Base-by-base conservation (phyloP, 1,140 invertebrate genomes). In the Formica exsecta region DNA sequence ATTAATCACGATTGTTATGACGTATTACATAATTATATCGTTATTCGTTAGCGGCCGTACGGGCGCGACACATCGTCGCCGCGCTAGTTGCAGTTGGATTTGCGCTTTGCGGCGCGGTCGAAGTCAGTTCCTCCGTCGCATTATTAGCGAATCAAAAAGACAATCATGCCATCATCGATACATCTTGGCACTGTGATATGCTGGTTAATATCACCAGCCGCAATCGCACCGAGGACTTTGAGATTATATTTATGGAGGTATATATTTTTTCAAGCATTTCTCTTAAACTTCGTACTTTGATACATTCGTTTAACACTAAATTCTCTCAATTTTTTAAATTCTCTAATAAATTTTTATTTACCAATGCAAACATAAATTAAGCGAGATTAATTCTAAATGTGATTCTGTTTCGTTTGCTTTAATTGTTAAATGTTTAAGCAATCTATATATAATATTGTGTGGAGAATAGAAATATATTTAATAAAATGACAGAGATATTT, bases 111-210 rank as follows among this genome's bases (percentile, higher is more conserved):
- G 96, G 96, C 11, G 94, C 96, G 5, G 95, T 96, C 0, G 96
- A 96, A 87, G 95, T 96, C 62, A 96, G 95, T 68, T 96, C 96
- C 1, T 96, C 95, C 3, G 96, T 96, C 4, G 95, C 96, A 75
- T 89, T 96, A 32, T 92, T 96, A 4, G 95, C 95, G 3, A 96
- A 96, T 90, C 95, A 95, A 70, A 87, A 93, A 68, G 94, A 95
- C 85, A 95, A 95, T 84, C 93, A 95, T 93, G 94, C 94, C 4
- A 94, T 94, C 74, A 95, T 95, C 76, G 94, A 95, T 57, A 95
- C 93, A 0, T 95, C 94, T 19, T 95, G 95, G 94, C 94, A 95
- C 71, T 95, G 95, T 62, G 94, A 95, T 76, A 94, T 95, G 94
- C 89, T 95, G 57, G 92, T 94, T 85, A 95, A 95, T 76, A 93